Evolutionary conservation across 2,113 vertebrate species (phyloP), one percentile per base, ranked within the genome.

Genomic region (Hiodon alosoides): DNA sequence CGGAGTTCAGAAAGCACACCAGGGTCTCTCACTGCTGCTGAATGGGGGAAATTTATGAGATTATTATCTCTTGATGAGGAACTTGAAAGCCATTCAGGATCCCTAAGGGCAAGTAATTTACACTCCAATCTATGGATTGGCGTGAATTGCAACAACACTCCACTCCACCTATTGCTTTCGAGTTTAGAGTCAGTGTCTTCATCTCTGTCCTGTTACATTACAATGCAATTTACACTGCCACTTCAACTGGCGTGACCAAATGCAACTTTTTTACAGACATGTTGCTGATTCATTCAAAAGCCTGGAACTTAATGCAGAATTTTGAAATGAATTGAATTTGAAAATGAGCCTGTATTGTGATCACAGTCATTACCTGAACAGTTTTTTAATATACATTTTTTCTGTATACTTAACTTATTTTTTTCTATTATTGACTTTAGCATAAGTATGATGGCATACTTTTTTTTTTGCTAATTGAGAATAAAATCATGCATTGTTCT

Each of bases 51-150:
- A 59, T 54, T 31, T 71, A 54, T 53, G 69, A 68, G 47, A 68
- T 68, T 70, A 54, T 70, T 54, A 70, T 54, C 67, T 54, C 52
- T 16, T n/a, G 62, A 54, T 70, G n/a, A 54, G 51, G 16, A 17
- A 70, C 50, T 70, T 54, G 17, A 52, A 70, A 70, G 51, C 16
- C 11, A 8, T 9, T 55, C n/a, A 70, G 53, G 53, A 55, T 54
- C 2, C 52, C 52, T 55, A 51, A 9, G 68, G 68, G 13, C 7
- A 9, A 9, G 13, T 55, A 51, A 70, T 17, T 70, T 52, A 55
- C 51, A n/a, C 67, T 69, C 16, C 68, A 16, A 55, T 51, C 51
- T 17, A 53, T 54, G n/a, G 14, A 7, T n/a, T 9, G 46, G 8
- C 17, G 13, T 14, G 52, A 70, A 54, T 14, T 69, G 13, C 51